These are phyloP conservation scores for Notodonta ziczac DNA, from an alignment of 2,888 invertebrate genomes.

Conservation along the genomic window DNA sequence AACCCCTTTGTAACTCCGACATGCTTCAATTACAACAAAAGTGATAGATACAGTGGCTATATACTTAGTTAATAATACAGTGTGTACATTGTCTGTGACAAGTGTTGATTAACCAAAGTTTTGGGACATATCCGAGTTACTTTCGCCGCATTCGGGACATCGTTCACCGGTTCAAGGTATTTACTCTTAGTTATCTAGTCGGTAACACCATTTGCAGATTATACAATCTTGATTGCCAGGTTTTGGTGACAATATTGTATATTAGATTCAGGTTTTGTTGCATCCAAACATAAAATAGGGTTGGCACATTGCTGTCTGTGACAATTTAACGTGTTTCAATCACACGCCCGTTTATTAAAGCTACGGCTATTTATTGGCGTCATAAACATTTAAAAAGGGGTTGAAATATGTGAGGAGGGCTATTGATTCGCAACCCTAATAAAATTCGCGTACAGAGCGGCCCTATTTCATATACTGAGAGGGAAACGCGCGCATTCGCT, in stretches of 20 bases:
- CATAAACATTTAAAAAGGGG: conserved; percentile 61
- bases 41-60: conserved; percentile 46
- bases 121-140: conserved; percentile 22
- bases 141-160: conserved; percentile 32
- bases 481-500: conserved; percentile 58
- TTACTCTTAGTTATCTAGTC: conserved; percentile 34
- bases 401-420: conserved; percentile 54
- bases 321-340: conserved; percentile 39
- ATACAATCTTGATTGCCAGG: conserved; percentile 23
- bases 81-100: conserved; percentile 38
- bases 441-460: conserved; percentile 72
- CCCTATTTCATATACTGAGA: conserved; percentile 71
- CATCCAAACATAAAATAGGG: not conserved
- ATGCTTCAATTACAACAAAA: conserved; percentile 28
- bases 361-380: conserved; percentile 41
- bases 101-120: conserved; percentile 37
- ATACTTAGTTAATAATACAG: conserved; percentile 14
- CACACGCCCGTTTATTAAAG: conserved; percentile 45
- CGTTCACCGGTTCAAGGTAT: conserved; percentile 49
- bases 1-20: conserved; percentile 25
- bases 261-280: too few species aligned
- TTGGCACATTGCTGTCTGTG: not conserved
- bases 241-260: conserved; percentile 4
- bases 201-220: conserved; percentile 32
- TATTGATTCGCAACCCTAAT: conserved; percentile 80